Evolutionary conservation across 2,797 vertebrate species (phyloP).

Genomic region (Hippocampus kuda): DNA sequence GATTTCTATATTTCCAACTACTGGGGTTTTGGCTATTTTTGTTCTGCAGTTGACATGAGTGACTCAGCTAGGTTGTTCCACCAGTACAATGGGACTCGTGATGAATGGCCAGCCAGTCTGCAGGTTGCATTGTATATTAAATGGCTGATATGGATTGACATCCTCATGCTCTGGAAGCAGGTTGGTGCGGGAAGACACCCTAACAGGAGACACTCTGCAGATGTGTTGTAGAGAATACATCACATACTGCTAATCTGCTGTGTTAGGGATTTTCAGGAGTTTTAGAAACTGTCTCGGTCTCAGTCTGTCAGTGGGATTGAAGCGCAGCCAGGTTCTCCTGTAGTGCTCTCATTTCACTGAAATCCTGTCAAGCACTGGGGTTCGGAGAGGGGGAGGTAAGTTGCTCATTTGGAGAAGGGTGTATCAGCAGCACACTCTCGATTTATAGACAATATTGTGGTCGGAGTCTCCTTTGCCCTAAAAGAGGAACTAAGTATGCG

Average conservation of each 20-base stretch:
- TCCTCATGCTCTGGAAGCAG: constrained; percentile 41
- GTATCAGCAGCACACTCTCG: constrained; percentile 51
- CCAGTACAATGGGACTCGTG: constrained; percentile 45
- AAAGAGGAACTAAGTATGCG: constrained; percentile 38
- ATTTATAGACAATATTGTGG: constrained; percentile 59
- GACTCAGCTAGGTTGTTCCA: constrained; percentile 59
- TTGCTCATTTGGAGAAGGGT: constrained; percentile 62
- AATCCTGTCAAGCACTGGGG: constrained; percentile 64
- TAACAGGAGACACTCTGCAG: constrained; percentile 60
- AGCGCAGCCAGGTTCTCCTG: constrained; percentile 70
- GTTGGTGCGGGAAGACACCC: constrained; percentile 44
- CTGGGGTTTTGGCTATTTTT: constrained; percentile 45
- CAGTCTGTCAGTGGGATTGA: constrained; percentile 69
- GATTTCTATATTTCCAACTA: constrained; percentile 41
- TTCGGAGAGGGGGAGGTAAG: constrained; percentile 35
- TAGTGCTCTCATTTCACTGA: constrained; percentile 68
- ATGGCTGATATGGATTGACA: constrained; percentile 57
- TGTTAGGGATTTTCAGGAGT: constrained; percentile 70
- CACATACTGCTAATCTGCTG: constrained; percentile 70
- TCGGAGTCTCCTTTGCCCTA: constrained; percentile 41
- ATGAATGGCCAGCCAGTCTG: constrained; percentile 44
- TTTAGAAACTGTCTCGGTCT: constrained; percentile 70
- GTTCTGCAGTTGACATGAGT: constrained; percentile 33
- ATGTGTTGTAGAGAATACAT: constrained; percentile 62
- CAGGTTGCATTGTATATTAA: constrained; percentile 51